phyloP scores from a whole-genome alignment of 2,113 vertebrate genomes.

The Apteryx owenii region DNA sequence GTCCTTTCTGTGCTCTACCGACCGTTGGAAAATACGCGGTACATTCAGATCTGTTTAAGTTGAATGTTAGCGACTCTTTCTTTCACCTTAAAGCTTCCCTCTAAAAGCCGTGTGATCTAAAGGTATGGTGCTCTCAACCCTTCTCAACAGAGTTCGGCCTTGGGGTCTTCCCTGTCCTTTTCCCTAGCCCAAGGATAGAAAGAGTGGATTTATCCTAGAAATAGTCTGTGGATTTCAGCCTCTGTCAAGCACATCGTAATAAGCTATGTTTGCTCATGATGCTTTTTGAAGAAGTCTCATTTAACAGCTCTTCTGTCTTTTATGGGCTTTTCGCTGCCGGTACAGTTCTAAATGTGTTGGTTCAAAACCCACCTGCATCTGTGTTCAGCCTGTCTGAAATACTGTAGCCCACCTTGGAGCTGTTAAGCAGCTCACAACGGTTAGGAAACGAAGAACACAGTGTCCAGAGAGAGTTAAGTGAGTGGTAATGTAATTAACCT shows the following conservation, averaged over 20 bases:
- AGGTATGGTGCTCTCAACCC: background rate
- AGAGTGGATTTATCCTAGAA: background rate
- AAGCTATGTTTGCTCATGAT: background rate
- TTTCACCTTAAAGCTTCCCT: background rate
- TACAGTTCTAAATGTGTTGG: background rate
- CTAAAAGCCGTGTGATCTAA: background rate
- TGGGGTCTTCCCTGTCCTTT: background rate
- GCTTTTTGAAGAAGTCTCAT: background rate
- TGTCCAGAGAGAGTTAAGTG: background rate
- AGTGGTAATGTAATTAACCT: conserved; percentile 24
- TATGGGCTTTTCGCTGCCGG: background rate
- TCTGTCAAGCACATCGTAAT: background rate
- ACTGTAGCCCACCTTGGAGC: background rate
- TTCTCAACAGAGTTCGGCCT: background rate
- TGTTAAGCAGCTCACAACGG: background rate
- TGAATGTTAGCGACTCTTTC: background rate
- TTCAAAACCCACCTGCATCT: background rate
- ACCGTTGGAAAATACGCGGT: background rate
- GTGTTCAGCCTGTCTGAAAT: background rate
- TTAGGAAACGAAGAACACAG: background rate
- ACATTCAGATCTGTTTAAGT: background rate
- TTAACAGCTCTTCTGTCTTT: background rate
- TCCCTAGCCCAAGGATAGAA: conserved; percentile 26
- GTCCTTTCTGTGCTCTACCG: conserved; percentile 6
- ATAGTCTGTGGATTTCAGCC: background rate